Conservation (phyloP, 2,888 invertebrate genomes). For the Helicoverpa assulta region DNA sequence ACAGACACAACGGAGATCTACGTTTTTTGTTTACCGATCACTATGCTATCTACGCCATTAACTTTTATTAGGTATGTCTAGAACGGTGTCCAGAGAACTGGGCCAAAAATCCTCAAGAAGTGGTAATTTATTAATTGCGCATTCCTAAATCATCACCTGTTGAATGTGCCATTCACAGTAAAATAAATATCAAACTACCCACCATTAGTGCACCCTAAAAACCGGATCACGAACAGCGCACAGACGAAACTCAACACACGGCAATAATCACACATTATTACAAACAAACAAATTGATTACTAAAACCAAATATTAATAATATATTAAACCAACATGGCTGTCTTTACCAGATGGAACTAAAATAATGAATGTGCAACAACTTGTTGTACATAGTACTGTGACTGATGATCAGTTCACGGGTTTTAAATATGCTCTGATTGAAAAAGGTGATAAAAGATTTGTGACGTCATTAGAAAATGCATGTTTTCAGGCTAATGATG, state of each 20-base stretch:
- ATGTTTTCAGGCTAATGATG: conserved; percentile 5
- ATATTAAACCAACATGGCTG: conserved; percentile 38
- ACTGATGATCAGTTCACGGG: conserved; percentile 55
- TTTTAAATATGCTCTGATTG: conserved; percentile 50
- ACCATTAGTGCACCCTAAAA: conserved; percentile 38
- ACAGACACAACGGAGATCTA: too few relatives aligned
- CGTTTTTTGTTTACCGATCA: too few relatives aligned
- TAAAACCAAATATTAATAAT: conserved; percentile 8
- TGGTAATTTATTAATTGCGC: neutral
- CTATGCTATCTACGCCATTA: too few relatives aligned
- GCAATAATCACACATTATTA: conserved; percentile 48
- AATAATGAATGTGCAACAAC: conserved; percentile 39
- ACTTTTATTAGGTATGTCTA: too few relatives aligned
- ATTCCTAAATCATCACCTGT: neutral
- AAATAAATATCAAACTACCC: conserved; percentile 16
- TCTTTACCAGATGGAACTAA: conserved; percentile 30
- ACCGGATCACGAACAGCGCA: conserved; percentile 49
- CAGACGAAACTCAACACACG: conserved; percentile 48
- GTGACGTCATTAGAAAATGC: conserved; percentile 32
- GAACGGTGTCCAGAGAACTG: too few relatives aligned
- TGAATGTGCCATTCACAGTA: neutral
- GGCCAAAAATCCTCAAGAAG: too few relatives aligned
- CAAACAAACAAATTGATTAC: conserved; percentile 10
- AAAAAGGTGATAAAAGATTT: conserved; percentile 43
- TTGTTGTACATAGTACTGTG: conserved; percentile 38